Evolutionary conservation across 2,113 vertebrate species (phyloP), one percentile per base, ranked within the genome.

Genomic region (Bubo scandiacus): DNA sequence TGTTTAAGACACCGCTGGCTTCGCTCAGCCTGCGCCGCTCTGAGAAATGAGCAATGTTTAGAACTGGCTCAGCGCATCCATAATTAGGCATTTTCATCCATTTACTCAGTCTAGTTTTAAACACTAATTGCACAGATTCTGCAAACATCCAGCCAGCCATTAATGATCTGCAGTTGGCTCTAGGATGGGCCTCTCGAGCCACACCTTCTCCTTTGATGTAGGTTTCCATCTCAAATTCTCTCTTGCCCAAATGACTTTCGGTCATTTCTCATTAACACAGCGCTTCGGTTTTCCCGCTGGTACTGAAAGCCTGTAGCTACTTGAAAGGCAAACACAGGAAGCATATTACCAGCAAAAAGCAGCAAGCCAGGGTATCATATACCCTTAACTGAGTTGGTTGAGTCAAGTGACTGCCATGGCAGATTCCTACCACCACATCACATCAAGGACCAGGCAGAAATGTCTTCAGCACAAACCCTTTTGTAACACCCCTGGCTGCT

Each of bases 171-270:
- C 43, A 27, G 42, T 5, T 57, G 47, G 88, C 92, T 26, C 43
- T 5, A 38, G 57, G 51, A 82, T 1, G 11, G 34, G 91, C 51
- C 80, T 84, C 81, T n/a, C 1, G 5, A 40, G 95, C 62, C 95
- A 70, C 94, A 81, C 95, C 95, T 88, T 92, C 18, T 1, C 74
- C 82, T 97, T 95, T 96, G 94, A 96, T 90, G 34, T 81, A 5
- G 25, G 30, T 6, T 90, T 63, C 87, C 74, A 58, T 2, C 81
- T 38, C 79, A 27, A 18, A 30, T 34, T 66, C 88, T 55, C 90
- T 83, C 83, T 17, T 22, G 83, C 93, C 91, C 84, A 30, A 63
- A 94, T 11, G 51, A 32, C 73, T 93, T 57, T 72, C 2, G 92
- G 90, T 86, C 93, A 95, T 59, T 82, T 40, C 77, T 85, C 57